A percentile compares a stretch with the other conserved stretches of the same genome.
These are phyloP conservation scores for Chitala chitala DNA, from an alignment of 2,113 vertebrate species.

Conservation along the genomic window DNA sequence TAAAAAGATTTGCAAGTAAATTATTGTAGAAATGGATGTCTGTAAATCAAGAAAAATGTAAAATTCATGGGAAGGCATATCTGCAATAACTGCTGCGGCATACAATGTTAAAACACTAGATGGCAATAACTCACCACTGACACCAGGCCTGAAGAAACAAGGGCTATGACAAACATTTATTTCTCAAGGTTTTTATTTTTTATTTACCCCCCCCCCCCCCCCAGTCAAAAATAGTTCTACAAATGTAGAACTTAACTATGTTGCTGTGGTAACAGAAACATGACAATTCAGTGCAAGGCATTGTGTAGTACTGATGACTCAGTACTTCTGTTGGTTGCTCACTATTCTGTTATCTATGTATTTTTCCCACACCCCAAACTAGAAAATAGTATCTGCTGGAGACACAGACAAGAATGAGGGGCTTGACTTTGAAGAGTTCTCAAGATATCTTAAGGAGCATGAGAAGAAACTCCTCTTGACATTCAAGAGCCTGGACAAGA, in stretches of 20 bases:
- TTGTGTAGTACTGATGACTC: too few species aligned
- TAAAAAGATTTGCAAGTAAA: neutral
- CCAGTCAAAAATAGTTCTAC: too few species aligned
- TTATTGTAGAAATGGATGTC: neutral
- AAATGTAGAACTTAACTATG: too few species aligned
- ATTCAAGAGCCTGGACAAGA: conserved; percentile 92
- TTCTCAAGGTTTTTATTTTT: too few species aligned
- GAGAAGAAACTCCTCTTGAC: conserved; percentile 89
- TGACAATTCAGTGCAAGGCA: neutral
- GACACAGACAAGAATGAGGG: conserved; percentile 76
- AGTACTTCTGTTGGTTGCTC: neutral
- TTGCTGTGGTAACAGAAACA: too few species aligned
- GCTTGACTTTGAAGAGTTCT: conserved; percentile 84
- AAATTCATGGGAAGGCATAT: neutral
- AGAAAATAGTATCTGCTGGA: conserved; percentile 85
- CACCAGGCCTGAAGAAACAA: too few species aligned
- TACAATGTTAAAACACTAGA: too few species aligned
- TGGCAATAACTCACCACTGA: too few species aligned
- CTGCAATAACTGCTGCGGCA: too few species aligned
- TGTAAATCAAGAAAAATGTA: neutral
- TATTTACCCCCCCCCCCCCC: too few species aligned
- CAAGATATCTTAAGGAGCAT: conserved; percentile 83
- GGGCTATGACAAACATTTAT: too few species aligned
- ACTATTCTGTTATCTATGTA: neutral
- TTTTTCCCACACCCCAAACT: conserved; percentile 26